Evolutionary conservation across 30 jellyfish, hydroid and myxozoan genomes (phyloP), one percentile per base, ranked within the genome.

Genomic region (Aurelia aurita complex sp. Pacific): DNA sequence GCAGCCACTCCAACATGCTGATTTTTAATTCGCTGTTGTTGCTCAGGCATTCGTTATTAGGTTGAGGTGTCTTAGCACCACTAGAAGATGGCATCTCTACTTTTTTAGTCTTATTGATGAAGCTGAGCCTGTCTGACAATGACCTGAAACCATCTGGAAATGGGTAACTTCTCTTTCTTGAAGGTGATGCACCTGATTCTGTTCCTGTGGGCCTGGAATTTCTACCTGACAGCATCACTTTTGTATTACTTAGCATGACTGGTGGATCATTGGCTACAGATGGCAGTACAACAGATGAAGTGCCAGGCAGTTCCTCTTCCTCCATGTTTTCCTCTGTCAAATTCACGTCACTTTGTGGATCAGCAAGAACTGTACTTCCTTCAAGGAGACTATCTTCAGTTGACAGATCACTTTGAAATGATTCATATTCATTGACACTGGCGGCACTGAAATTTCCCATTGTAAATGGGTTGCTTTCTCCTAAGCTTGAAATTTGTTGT

Each of bases 131-230:
- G 75, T 82, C 91, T 19, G 85, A 55, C 73, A 82, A 34, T 2
- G 91, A 52, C 40, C 80, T 38, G 40, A 82, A 82, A 36, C 91
- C 85, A 53, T 68, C 72, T 10, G 85, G 91, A 15, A 33, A 72
- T 59, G 13, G 53, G 62, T 10, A 32, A 23, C 64, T 23, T 62
- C 76, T 69, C 16, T 81, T 69, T 33, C 83, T 46, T 46, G 57
- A 46, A 4, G 57, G 14, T 46, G 57, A 46, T 0, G 2, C 57
- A 46, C 43, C 85, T 53, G 43, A 74, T 15, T 51, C 72, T 74
- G 74, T 23, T 5, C 57, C 43, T 66, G 76, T 16, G 36, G 57
- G 12, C 14, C 57, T 46, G 57, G 57, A 50, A 34, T 19, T 50
- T 68, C 53, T 68, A n/a, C 53, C 23, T 6, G 78, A 16, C 59